Evolutionary conservation across 2,888 invertebrate genomes (phyloP).

Genomic region (Cheilosia urbana): DNA sequence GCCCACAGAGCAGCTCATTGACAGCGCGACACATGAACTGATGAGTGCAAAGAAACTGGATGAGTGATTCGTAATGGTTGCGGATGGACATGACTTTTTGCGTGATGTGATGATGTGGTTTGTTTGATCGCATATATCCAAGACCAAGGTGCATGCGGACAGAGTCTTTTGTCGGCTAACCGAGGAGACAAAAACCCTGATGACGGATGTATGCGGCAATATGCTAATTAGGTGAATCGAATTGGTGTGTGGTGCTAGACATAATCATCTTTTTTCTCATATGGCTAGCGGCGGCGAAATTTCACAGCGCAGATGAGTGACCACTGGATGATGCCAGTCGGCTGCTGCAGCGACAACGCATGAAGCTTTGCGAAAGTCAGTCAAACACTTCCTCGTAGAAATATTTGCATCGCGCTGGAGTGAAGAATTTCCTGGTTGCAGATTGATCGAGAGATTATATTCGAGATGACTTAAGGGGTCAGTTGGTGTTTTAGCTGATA

Average conservation of each 20-base stretch:
- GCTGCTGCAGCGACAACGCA: conserved; percentile 19
- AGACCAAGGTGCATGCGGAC: conserved; percentile 25
- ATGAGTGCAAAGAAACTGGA: conserved; percentile 70
- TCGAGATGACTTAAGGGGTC: conserved; percentile 41
- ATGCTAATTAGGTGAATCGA: conserved; percentile 70
- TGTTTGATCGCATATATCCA: conserved; percentile 56
- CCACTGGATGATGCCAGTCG: conserved; percentile 61
- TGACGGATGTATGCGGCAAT: conserved; percentile 69
- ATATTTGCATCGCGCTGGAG: conserved; percentile 20
- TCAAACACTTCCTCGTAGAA: conserved; percentile 53
- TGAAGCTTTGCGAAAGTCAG: conserved; percentile 55
- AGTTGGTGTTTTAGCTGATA: conserved; percentile 14
- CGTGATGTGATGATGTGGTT: conserved; percentile 61
- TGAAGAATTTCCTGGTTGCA: conserved; percentile 65
- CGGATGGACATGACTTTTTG: conserved; percentile 40
- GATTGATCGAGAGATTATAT: conserved; percentile 34
- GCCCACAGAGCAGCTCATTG: conserved; percentile 51
- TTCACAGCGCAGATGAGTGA: conserved; percentile 44
- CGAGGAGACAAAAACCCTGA: conserved; percentile 54
- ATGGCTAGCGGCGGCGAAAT: conserved; percentile 1
- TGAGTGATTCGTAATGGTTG: conserved; percentile 68
- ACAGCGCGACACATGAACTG: conserved; percentile 63
- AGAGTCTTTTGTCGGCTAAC: conserved; percentile 22
- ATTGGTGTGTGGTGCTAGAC: conserved; percentile 46
- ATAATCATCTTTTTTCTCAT: conserved; percentile 48